Evolutionary conservation across 2,888 invertebrate species (phyloP).

Genomic region (Sinhomidia bicolor): DNA sequence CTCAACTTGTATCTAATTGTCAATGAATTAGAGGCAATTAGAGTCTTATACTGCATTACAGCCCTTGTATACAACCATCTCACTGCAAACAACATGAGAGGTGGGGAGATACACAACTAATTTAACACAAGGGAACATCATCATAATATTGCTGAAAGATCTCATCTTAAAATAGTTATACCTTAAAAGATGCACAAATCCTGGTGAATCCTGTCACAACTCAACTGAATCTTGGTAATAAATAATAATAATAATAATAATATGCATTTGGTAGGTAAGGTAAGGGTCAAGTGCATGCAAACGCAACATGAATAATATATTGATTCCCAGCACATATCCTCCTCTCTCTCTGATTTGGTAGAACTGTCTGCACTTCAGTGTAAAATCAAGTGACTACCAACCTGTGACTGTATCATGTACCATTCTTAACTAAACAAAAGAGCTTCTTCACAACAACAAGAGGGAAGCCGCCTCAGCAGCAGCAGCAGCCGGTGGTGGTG

Average conservation of each 20-base stretch:
- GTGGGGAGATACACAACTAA: not conserved
- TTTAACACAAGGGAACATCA: no score
- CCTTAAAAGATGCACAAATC: not conserved
- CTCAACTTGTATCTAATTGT: constrained; percentile 19
- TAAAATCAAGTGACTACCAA: no score
- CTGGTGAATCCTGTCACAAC: constrained; percentile 23
- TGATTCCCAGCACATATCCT: not conserved
- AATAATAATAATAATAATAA: not conserved
- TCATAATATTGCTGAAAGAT: not conserved
- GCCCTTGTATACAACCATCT: not conserved
- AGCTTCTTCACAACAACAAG: no score
- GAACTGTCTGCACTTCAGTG: no score
- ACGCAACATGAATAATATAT: not conserved
- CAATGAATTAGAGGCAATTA: constrained; percentile 54
- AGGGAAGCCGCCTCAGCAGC: no score
- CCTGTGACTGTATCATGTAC: no score
- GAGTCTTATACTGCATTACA: not conserved
- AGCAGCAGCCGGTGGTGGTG: no score
- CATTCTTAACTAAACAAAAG: no score
- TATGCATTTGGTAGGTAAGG: not conserved
- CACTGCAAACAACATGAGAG: not conserved
- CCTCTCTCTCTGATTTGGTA: no score
- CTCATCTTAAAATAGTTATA: not conserved
- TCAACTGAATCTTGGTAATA: not conserved
- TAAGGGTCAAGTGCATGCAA: constrained; percentile 42